Base-by-base conservation (phyloP, 2,797 vertebrate species). In the Chrosomus eos region DNA sequence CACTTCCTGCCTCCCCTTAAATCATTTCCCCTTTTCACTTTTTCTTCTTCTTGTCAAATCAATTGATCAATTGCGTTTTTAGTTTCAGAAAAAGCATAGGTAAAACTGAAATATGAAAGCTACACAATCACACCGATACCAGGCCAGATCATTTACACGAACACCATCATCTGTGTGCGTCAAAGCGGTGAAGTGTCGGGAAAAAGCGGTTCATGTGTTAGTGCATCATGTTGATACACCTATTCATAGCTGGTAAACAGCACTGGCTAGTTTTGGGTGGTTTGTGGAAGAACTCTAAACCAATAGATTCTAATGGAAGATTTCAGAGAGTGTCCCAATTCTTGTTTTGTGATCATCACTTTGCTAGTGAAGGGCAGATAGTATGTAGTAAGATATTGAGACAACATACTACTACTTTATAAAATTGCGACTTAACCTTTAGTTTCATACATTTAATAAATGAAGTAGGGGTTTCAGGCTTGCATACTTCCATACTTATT, bases 181-280 rank as follows among this genome's bases (percentile, higher is more conserved):
- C 75, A 80, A 36, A 51, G 72, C 28, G 70, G 36, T 58, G 36
- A 89, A 76, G 81, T 66, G 74, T 82, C 77, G 71, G 73, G 45
- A 70, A 28, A 64, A 80, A 45, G 74, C 36, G 58, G 82, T 75
- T 85, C 36, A 72, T 85, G 73, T 67, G 81, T 84, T 85, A 80
- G 86, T 82, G 60, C 43, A 78, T 80, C 48, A 1, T 83, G 89
- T 76, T 85, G 85, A 82, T 64, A 82, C 84, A 85, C 78, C 83
- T 93, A 92, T 93, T 93, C 91, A 93, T 93, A 94, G 93, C 89
- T 81, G 87, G 92, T 92, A 93, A 94, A 93, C 90, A 93, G 87
- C 87, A 87, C 86, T 86, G 89, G 66, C 83, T 80, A 74, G 87
- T 88, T 85, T 90, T 88, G 88, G 88, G 48, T 60, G 64, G 80